Conservation (phyloP, 2,888 invertebrate genomes). For the Eueremaeus valkanovi region DNA sequence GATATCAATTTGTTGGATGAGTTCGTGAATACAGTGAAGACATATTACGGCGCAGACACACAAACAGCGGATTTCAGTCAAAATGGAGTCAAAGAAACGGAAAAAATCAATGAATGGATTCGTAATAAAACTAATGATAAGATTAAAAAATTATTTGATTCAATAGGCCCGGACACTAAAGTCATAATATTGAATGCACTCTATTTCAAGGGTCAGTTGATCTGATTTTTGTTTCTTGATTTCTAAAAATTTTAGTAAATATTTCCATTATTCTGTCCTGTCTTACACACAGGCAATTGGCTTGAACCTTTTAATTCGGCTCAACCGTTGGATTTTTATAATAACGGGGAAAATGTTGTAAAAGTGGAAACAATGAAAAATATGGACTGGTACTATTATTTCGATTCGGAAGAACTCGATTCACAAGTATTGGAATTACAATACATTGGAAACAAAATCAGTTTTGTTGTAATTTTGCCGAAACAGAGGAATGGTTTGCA, state of each 20-base stretch:
- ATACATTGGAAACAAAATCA: background rate
- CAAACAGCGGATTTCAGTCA: background rate
- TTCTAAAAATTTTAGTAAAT: background rate
- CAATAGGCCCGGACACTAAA: background rate
- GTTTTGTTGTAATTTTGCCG: conserved; percentile 14
- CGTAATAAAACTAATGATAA: background rate
- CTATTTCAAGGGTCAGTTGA: background rate
- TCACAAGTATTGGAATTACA: background rate
- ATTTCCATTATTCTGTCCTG: too few species aligned
- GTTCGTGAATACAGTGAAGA: background rate
- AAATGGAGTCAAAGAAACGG: background rate
- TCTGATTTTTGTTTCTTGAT: background rate
- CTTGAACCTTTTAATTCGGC: background rate
- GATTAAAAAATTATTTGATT: background rate
- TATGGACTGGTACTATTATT: background rate
- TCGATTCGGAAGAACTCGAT: background rate
- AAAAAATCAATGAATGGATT: background rate
- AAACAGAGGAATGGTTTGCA: background rate
- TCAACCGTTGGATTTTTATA: background rate
- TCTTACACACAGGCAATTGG: conserved; percentile 7
- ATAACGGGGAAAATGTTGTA: background rate
- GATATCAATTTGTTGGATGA: too few species aligned
- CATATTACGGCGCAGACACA: background rate
- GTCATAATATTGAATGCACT: background rate
- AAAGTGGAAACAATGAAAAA: background rate